Evolutionary conservation across 2,797 vertebrate species (phyloP), one percentile per base, ranked within the genome.

Genomic region (Cirrhinus mrigala): DNA sequence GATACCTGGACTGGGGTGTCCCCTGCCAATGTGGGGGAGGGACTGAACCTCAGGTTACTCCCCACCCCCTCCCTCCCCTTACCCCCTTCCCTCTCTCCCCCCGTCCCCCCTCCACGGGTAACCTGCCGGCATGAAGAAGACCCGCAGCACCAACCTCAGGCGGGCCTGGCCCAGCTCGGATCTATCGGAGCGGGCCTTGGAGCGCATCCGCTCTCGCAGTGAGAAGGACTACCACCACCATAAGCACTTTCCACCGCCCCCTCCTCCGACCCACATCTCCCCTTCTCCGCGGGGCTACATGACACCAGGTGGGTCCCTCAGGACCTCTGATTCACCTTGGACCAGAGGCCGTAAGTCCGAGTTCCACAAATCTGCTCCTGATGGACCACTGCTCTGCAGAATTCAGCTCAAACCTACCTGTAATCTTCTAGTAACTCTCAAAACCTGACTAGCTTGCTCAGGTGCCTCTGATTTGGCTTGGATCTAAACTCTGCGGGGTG

Each of bases 161-260:
- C 95, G 96, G 90, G 96, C 96, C 89, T 97, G 96, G 96, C 96
- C 96, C 90, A 96, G 96, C 94, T 95, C 96, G 70, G 96, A 97
- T 91, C 96, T 96, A 92, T 96, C 96, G 12, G 96, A 97, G 92
- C 95, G 96, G 95, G 95, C 96, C 94, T 95, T 96, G 15, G 96
- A 97, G 87, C 96, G 95, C 91, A 93, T 96, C 93, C 93, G 95
- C 91, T 96, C 96, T 93, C 96, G 96, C 92, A 97, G 96, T 91
- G 96, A 97, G 90, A 97, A 97, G 94, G 97, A 97, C 95, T 97
- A 97, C 93, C 96, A 96, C 86, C 93, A 96, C 91, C 96, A 96
- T 93, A 97, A 97, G 92, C 96, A 96, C 92, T 96, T 96, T 91
- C 96, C 96, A 85, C 95, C 96, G 18, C 88, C 96, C 87, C 95